A percentile compares a stretch with the other conserved stretches of the same genome.
These are phyloP conservation scores for Tubulanus polymorphus DNA, from an alignment of 2,888 invertebrate species.

Conservation along the genomic window DNA sequence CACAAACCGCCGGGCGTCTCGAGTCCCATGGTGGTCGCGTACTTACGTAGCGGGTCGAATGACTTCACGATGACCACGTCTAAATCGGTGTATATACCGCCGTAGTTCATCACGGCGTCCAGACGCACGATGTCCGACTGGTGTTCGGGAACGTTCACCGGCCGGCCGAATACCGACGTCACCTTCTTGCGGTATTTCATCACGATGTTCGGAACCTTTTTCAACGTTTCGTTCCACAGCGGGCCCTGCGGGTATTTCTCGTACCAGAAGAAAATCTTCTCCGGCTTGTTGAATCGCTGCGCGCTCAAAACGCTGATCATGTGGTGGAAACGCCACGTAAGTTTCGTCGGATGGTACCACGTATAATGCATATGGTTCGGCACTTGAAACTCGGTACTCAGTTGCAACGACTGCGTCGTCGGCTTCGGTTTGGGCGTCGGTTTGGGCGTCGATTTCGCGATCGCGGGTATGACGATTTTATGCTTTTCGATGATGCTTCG, in stretches of 20 bases:
- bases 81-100: conserved; percentile 27
- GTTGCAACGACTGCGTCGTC: no score
- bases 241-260: conserved; percentile 20
- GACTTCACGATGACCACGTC: conserved; percentile 24
- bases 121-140: conserved; percentile 25
- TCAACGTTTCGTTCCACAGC: conserved; percentile 20
- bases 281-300: conserved; percentile 21
- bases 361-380: no score
- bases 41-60: conserved; percentile 18
- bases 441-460: no score
- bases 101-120: conserved; percentile 19
- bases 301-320: conserved; percentile 24
- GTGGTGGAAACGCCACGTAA: conserved; percentile 16
- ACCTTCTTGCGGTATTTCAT: conserved; percentile 1
- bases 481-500: no score
- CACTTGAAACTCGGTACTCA: no score
- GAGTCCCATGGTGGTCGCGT: conserved; percentile 23
- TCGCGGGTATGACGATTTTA: no score
- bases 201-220: conserved; percentile 1
- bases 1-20: conserved; percentile 18
- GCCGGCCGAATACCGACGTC: conserved; percentile 4
- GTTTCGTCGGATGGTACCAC: no score
- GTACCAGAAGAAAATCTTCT: conserved; percentile 21
- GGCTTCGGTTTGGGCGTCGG: no score
- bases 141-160: conserved; percentile 17